Base-by-base conservation (phyloP, 2,113 vertebrate genomes). In the Sitta europaea region DNA sequence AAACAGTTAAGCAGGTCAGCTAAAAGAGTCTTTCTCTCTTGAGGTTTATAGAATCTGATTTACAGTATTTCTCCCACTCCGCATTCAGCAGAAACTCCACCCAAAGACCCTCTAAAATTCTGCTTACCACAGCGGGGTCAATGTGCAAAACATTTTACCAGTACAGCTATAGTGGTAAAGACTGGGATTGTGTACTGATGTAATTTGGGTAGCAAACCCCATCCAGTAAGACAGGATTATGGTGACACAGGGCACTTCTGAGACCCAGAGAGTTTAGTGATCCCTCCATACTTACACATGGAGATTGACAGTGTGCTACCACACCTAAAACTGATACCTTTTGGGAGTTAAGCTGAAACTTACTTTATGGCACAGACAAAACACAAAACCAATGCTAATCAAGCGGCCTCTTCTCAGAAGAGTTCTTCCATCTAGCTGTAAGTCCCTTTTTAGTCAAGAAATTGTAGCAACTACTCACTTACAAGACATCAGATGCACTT, bases 61-160 rank as follows among this genome's bases (percentile, higher is more conserved):
- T 86, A 4, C 29, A 47, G 9, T 63, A 47, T 77, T 92, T 70
- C 27, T 58, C 51, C 45, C 20, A 23, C 10, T 73, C 5, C 2
- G 13, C 6, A 23, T 68, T 72, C 38, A 85, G 12, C 22, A 57
- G 53, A 61, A 83, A 31, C 11, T 59, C 25, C 10, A 29, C 11
- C 2, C 3, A 40, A 71, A 66, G 5, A 28, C 15, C 3, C 6
- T 38, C 27, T 38, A 38, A 71, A 81, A 47, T 85, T 91, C 28
- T 89, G 12, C 15, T 24, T 66, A 92, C 23, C 6, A 28, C 12
- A 14, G 4, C 0, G 0, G 16, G 27, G 4, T n/a, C 25, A 62
- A 67, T 0, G 7, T 4, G 27, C 12, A 66, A 74, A 90, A 23
- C 21, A 27, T 29, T 73, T 90, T 71, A 28, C 11, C 9, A 23